Conservation (phyloP, 2,888 invertebrate species). For the Rhamnusium bicolor region DNA sequence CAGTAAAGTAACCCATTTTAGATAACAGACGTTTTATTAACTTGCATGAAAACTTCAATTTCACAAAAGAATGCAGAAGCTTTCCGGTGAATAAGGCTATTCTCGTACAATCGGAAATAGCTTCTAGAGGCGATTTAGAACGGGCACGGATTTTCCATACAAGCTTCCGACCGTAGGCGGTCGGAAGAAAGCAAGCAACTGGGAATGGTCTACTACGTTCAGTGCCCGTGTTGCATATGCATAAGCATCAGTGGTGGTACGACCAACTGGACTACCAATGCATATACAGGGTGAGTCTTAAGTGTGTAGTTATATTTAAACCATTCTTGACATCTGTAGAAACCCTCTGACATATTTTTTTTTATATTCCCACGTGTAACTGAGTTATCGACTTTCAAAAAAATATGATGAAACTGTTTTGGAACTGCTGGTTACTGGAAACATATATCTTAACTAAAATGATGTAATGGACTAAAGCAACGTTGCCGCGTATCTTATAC, state of each 20-base stretch:
- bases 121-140: slow-evolving; percentile 9
- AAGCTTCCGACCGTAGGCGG: not conserved
- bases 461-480: too few relatives aligned
- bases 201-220: not conserved
- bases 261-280: not conserved
- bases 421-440: too few relatives aligned
- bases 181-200: slow-evolving; percentile 14
- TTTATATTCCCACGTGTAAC: too few relatives aligned
- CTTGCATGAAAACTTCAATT: slow-evolving; percentile 21
- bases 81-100: slow-evolving; percentile 12
- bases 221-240: slow-evolving; percentile 6
- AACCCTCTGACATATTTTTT: too few relatives aligned
- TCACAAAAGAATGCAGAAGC: slow-evolving; percentile 14
- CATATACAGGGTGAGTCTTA: not conserved
- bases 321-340: too few relatives aligned
- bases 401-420: too few relatives aligned
- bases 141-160: slow-evolving; percentile 12
- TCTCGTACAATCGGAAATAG: slow-evolving; percentile 17
- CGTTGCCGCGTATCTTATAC: too few relatives aligned
- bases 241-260: not conserved
- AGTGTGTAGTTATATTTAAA: too few relatives aligned
- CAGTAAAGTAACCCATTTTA: not conserved
- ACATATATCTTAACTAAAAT: too few relatives aligned
- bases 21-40: slow-evolving; percentile 15
- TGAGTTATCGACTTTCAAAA: too few relatives aligned